Evolutionary conservation across 2,113 vertebrate genomes (phyloP), one percentile per base, ranked within the genome.

Genomic region (Mystacornis crossleyi): DNA sequence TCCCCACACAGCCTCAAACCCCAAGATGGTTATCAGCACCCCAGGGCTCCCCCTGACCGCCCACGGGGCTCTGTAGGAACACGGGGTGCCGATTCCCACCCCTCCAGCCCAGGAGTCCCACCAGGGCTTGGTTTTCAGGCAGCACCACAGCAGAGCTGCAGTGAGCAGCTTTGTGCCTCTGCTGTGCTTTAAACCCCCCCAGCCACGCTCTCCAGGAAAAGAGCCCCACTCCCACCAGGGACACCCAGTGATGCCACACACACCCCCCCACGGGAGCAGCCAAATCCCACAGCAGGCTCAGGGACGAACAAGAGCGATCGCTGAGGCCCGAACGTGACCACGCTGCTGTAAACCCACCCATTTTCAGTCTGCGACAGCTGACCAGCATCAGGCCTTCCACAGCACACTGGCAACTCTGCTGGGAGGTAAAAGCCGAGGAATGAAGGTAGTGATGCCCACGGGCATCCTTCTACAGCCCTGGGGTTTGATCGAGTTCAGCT

Each of bases 191-290:
- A 17, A 60, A 14, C 10, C 24, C 23, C 48, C 40, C 55, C 18
- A 75, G 21, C 9, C 6, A 8, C 0, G 1, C 10, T 21, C 31
- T 38, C 18, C 29, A 3, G 4, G 0, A 38, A 51, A n/a, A 5
- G 17, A 86, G 26, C 33, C 51, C 1, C 1, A 14, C 60, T 15
- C 25, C 23, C 26, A 8, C 3, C n/a, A n/a, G 45, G 14, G 3
- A 20, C 18, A 36, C 0, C 29, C 34, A 53, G 47, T 1, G 48
- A 64, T 48, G 53, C 36, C 69, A 45, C 61, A 40, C 53, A 62
- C 14, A 6, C 16, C 2, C 16, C 2, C 3, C 9, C 18, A 5
- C 0, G 4, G 5, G 33, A 65, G 60, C 42, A 61, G 31, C 20
- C 36, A 14, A 20, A 78, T 4, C 74, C 51, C 12, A 9, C 45